phyloP scores from a whole-genome alignment of 2,888 invertebrate genomes.

The Ornithoptera alexandrae region DNA sequence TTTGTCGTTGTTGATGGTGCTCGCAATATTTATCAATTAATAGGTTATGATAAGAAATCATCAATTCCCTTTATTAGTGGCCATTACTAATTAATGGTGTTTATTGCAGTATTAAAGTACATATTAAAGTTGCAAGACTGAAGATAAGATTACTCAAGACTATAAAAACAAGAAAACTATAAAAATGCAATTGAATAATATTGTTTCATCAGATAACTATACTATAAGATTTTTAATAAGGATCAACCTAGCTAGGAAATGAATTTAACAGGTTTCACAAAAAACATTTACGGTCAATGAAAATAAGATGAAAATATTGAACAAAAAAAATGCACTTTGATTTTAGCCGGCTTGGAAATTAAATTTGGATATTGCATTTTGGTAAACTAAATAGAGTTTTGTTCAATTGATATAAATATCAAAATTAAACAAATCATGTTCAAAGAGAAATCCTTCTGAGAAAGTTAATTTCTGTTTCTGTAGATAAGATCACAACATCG shows the following conservation, averaged over 20 bases:
- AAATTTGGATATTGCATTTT: not conserved
- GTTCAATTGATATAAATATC: not conserved
- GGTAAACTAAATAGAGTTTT: not conserved
- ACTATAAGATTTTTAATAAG: too few species aligned
- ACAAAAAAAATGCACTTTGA: not conserved
- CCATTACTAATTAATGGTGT: not conserved
- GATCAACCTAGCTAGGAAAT: too few species aligned
- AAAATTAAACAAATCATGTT: not conserved
- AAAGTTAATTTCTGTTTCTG: constrained; percentile 7
- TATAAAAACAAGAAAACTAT: too few species aligned
- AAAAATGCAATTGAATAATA: too few species aligned
- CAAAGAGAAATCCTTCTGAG: constrained; percentile 9
- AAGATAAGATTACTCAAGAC: too few species aligned
- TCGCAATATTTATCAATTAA: constrained; percentile 12
- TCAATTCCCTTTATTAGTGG: not conserved
- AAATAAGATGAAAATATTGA: not conserved
- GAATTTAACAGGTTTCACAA: too few species aligned
- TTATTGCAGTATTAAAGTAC: too few species aligned
- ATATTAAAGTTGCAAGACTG: too few species aligned
- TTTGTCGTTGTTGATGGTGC: constrained; percentile 25
- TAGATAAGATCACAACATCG: constrained; percentile 16
- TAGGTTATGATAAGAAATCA: constrained; percentile 2
- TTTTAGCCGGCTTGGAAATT: not conserved
- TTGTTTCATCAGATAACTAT: too few species aligned
- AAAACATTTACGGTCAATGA: not conserved